phyloP scores from a whole-genome alignment of 1,140 invertebrate genomes.

The Drosophila orosa region DNA sequence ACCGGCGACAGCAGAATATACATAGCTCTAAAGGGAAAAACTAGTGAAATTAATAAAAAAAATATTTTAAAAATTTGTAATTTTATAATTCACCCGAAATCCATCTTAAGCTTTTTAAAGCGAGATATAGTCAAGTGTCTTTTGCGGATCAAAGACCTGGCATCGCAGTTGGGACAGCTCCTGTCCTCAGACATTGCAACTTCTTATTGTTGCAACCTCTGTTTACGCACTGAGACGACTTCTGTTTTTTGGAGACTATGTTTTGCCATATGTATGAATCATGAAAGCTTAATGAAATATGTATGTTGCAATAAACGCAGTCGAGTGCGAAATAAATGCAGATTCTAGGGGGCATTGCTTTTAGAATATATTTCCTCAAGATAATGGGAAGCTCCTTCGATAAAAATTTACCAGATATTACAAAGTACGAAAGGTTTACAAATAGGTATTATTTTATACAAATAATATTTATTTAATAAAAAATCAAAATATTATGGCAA shows the following conservation, averaged over 20 bases:
- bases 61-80: not conserved
- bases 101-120: not conserved
- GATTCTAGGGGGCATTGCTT: not conserved
- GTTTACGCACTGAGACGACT: not conserved
- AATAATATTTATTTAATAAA: not conserved
- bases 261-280: not conserved
- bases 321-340: not conserved
- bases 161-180: conserved; percentile 5
- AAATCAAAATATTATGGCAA: not conserved
- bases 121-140: conserved; percentile 4
- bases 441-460: too few relatives aligned
- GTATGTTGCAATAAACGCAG: not conserved
- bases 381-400: not conserved
- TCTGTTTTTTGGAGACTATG: not conserved
- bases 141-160: not conserved
- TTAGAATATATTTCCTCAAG: not conserved
- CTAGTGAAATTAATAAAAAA: not conserved
- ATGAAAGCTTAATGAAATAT: not conserved
- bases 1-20: not conserved
- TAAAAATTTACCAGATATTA: too few relatives aligned
- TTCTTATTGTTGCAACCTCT: not conserved
- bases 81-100: not conserved
- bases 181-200: not conserved
- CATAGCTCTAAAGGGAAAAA: not conserved
- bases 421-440: too few relatives aligned